These are phyloP conservation scores for Epinotia bilunana DNA, from an alignment of 2,888 invertebrate genomes.

Conservation along the genomic window DNA sequence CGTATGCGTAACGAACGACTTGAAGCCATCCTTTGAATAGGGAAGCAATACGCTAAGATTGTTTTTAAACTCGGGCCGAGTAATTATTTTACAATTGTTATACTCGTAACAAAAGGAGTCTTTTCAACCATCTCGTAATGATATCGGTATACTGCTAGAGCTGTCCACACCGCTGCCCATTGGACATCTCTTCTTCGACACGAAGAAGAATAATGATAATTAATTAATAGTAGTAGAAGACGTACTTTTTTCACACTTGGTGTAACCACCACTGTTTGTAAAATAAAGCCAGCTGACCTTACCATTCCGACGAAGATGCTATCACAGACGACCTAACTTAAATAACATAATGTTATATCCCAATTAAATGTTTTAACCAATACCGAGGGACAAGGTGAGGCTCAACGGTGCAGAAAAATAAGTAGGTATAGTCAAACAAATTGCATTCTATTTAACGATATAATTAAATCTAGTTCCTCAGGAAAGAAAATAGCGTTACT, in stretches of 20 bases:
- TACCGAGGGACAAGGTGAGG: background rate
- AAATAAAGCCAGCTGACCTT: conserved; percentile 4
- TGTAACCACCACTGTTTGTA: background rate
- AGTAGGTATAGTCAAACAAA: conserved; percentile 9
- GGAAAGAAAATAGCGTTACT: too few species aligned
- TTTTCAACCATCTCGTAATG: too few species aligned
- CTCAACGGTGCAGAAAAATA: conserved; percentile 24
- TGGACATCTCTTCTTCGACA: too few species aligned
- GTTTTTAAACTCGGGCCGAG: background rate
- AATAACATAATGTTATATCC: conserved; percentile 1
- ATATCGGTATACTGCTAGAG: too few species aligned
- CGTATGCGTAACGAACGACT: conserved; percentile 32
- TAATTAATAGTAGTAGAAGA: too few species aligned
- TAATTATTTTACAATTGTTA: background rate
- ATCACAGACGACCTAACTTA: conserved; percentile 12
- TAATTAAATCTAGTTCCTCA: too few species aligned
- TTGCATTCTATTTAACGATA: too few species aligned
- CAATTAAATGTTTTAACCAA: conserved; percentile 5
- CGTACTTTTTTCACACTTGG: background rate
- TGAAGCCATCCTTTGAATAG: conserved; percentile 7
- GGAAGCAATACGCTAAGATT: background rate
- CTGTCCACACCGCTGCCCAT: too few species aligned
- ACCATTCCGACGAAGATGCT: conserved; percentile 9
- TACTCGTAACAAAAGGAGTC: too few species aligned
- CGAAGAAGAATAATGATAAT: too few species aligned